phyloP scores from a whole-genome alignment of 2,797 vertebrate genomes.

The Tadarida brasiliensis region DNA sequence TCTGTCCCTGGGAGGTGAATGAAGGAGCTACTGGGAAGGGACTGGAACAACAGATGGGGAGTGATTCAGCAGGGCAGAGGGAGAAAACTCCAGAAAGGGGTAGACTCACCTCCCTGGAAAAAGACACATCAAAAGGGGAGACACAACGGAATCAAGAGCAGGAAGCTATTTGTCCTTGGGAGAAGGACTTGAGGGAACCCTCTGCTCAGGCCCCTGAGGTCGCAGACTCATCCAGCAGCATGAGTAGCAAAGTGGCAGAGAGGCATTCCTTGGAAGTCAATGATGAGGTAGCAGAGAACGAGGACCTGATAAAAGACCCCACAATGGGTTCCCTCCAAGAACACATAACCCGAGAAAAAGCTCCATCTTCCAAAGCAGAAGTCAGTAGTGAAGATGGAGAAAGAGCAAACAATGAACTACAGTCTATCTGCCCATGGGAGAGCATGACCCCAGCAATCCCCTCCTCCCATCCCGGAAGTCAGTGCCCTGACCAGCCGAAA shows the following conservation, averaged over 20 bases:
- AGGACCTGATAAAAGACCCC: slow-evolving; percentile 26
- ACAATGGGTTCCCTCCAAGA: background rate
- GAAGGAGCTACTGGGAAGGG: slow-evolving; percentile 20
- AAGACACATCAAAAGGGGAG: slow-evolving; percentile 68
- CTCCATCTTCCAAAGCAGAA: background rate
- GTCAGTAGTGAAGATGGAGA: background rate
- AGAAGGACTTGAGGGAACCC: slow-evolving; percentile 40
- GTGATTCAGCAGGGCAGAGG: background rate
- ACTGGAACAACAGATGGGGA: background rate
- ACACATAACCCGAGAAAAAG: background rate
- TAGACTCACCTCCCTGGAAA: background rate
- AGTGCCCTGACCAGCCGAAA: background rate
- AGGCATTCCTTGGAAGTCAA: background rate
- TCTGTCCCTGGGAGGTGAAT: slow-evolving; percentile 87
- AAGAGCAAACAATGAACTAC: background rate
- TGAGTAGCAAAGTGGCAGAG: background rate
- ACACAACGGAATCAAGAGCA: slow-evolving; percentile 70
- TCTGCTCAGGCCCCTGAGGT: background rate
- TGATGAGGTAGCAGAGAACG: background rate
- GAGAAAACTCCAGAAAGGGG: background rate
- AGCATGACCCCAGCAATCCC: background rate
- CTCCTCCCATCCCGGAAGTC: background rate
- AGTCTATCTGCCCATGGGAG: background rate
- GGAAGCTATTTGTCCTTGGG: slow-evolving; percentile 72
- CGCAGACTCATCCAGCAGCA: background rate